phyloP scores from a whole-genome alignment of 2,888 invertebrate genomes.

The Aradus depressus region DNA sequence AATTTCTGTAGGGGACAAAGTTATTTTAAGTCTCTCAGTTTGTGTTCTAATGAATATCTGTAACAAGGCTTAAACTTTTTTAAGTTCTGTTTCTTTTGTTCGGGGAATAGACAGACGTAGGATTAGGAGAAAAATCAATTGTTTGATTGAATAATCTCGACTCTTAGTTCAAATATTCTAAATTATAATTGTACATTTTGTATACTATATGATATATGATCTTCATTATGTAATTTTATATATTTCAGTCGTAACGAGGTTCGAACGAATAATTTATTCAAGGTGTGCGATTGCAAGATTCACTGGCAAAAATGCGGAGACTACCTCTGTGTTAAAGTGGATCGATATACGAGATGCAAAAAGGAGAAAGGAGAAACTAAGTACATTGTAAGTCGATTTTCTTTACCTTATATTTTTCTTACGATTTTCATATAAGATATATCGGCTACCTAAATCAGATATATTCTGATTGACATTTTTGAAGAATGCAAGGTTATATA shows the following conservation, averaged over 20 bases:
- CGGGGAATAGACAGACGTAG: no score
- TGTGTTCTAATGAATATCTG: no score
- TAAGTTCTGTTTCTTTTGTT: no score
- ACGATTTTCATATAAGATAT: conserved; percentile 1
- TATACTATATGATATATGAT: background rate
- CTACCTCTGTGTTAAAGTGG: conserved; percentile 92
- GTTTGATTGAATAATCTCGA: no score
- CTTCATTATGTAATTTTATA: conserved; percentile 1
- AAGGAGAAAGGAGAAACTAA: conserved; percentile 89
- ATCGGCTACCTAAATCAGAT: no score
- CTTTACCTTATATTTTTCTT: background rate
- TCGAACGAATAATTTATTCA: conserved; percentile 91
- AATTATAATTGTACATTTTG: background rate
- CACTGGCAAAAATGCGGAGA: conserved; percentile 99
- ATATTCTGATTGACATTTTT: no score
- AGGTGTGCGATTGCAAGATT: conserved; percentile 94
- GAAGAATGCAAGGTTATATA: no score
- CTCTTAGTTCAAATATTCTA: background rate
- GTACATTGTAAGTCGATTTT: conserved; percentile 61
- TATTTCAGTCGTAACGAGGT: conserved; percentile 57
- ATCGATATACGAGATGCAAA: conserved; percentile 77
- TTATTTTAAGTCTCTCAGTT: no score
- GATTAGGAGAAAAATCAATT: no score
- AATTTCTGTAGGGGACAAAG: no score
- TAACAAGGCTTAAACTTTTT: no score